A percentile compares a stretch with the other conserved stretches of the same genome.
Evolutionary conservation across 2,797 vertebrate species (phyloP).

Genomic region (Leptoclinus maculatus): DNA sequence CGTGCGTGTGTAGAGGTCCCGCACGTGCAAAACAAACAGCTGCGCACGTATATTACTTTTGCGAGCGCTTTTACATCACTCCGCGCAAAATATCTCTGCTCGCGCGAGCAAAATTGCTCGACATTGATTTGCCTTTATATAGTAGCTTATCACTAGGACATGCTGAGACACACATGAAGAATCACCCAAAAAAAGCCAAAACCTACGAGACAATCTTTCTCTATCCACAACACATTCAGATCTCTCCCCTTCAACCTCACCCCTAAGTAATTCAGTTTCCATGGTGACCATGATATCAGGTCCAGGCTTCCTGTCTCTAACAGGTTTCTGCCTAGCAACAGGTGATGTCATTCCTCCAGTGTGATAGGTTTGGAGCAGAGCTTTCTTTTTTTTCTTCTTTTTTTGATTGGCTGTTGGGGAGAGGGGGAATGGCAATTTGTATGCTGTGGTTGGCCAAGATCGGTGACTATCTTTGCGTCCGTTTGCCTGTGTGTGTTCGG

Average conservation of each 20-base stretch:
- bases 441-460: conserved; percentile 63
- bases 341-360: conserved; percentile 81
- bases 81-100: no score
- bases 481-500: background rate
- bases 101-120: no score
- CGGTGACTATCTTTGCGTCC: conserved; percentile 49
- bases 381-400: conserved; percentile 47
- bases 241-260: conserved; percentile 52
- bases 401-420: conserved; percentile 61
- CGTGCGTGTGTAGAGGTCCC: no score
- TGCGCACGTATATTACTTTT: no score
- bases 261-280: conserved; percentile 79
- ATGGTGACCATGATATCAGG: conserved; percentile 81
- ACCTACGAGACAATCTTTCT: background rate
- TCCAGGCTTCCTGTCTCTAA: conserved; percentile 80
- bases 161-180: background rate
- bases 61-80: no score
- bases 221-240: background rate
- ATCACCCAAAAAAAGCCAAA: background rate
- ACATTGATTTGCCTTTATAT: no score
- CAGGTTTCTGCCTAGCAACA: conserved; percentile 84
- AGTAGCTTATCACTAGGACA: background rate
- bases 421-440: conserved; percentile 22
- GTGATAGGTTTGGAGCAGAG: conserved; percentile 60
- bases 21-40: no score